Conservation (phyloP, 2,113 vertebrate species). For the Dasypus novemcinctus region DNA sequence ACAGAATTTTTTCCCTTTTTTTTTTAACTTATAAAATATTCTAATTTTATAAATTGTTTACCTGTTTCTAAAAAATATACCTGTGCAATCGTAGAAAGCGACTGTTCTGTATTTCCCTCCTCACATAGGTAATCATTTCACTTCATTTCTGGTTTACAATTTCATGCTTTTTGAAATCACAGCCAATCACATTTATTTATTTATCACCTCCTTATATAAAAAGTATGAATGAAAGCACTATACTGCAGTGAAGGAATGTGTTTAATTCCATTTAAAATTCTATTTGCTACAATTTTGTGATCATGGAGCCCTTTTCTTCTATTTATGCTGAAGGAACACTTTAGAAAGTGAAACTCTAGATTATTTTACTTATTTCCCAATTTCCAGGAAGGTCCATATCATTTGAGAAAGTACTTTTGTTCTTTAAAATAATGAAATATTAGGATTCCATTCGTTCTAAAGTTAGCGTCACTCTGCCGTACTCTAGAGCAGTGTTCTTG, state of each 20-base stretch:
- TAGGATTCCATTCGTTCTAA: background rate
- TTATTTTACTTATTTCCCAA: background rate
- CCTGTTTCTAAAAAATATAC: background rate
- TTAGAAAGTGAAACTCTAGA: background rate
- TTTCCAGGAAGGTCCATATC: background rate
- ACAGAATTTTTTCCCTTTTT: background rate
- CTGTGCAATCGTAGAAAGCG: background rate
- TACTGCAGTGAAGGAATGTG: background rate
- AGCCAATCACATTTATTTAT: background rate
- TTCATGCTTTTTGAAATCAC: background rate
- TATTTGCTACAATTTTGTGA: background rate
- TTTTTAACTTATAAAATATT: background rate
- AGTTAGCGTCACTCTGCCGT: background rate
- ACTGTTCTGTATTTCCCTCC: background rate
- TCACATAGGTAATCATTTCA: background rate
- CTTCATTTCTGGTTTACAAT: background rate
- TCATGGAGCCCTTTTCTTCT: background rate
- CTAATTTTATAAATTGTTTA: background rate
- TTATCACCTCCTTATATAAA: background rate
- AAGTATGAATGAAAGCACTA: background rate
- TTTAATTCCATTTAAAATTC: slow-evolving; percentile 12
- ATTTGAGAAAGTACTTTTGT: background rate
- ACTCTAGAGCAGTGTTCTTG: background rate
- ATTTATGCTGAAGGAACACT: background rate
- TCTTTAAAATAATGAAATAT: background rate